Conservation (phyloP, 1,140 invertebrate species). For the Aplysia californica region DNA sequence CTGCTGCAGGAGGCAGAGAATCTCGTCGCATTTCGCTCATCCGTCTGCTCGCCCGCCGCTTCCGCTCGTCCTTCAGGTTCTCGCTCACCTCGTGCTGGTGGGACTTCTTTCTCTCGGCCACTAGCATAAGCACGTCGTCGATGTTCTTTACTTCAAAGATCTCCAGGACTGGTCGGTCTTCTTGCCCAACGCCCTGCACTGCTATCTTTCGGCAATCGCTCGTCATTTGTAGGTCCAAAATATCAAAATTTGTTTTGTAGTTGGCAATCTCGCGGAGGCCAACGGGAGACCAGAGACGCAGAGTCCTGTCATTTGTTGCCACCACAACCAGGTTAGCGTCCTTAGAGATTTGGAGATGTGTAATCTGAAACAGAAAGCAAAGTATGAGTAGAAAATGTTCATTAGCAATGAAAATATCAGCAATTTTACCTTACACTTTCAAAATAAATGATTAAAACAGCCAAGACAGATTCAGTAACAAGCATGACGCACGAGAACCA, state of each 20-base stretch:
- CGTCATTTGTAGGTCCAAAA: constrained; percentile 13
- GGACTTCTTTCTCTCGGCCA: neutral
- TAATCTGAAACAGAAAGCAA: constrained; percentile 10
- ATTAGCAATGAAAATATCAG: too few species aligned
- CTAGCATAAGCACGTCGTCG: constrained; percentile 15
- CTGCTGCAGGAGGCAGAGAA: too few species aligned
- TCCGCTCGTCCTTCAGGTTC: neutral
- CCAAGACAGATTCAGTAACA: too few species aligned
- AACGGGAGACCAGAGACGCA: constrained; percentile 15
- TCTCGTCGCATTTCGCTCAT: neutral
- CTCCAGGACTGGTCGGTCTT: constrained; percentile 9
- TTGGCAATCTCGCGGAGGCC: constrained; percentile 8
- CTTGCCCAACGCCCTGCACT: neutral
- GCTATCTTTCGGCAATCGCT: constrained; percentile 16
- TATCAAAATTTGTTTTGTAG: constrained; percentile 23
- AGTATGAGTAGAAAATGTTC: too few species aligned
- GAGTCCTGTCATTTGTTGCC: neutral
- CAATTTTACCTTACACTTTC: too few species aligned
- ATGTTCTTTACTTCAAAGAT: constrained; percentile 21
- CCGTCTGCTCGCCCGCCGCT: neutral
- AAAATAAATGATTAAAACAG: too few species aligned
- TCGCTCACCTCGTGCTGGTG: neutral
- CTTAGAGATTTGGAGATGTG: constrained; percentile 13
- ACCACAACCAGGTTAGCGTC: constrained; percentile 16
- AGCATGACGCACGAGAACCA: too few species aligned